phyloP scores from a whole-genome alignment of 2,113 vertebrate species.

The Lipophrys pholis region DNA sequence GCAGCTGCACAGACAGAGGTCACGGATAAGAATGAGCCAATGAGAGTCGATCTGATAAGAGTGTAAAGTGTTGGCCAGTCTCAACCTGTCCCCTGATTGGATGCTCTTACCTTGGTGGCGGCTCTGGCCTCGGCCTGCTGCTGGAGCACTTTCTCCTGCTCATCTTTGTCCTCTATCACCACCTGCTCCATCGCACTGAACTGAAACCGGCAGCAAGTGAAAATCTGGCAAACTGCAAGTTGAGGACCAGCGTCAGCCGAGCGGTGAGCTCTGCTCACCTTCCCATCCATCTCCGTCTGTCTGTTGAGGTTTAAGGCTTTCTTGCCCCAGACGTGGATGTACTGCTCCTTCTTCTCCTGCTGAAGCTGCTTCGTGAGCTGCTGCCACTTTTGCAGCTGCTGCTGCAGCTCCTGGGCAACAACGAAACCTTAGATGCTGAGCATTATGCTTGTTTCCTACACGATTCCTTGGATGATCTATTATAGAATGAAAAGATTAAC shows the following conservation, averaged over 20 bases:
- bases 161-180: slow-evolving; percentile 59
- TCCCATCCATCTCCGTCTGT: slow-evolving; percentile 54
- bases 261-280: slow-evolving; percentile 35
- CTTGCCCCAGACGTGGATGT: slow-evolving; percentile 19
- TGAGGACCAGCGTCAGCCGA: too few relatives aligned
- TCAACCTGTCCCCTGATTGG: background rate
- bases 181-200: slow-evolving; percentile 62
- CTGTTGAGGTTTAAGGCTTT: slow-evolving; percentile 50
- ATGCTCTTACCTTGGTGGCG: slow-evolving; percentile 60
- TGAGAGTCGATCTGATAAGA: background rate
- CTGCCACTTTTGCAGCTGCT: slow-evolving; percentile 37
- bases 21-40: background rate
- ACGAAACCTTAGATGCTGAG: background rate
- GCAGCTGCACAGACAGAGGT: slow-evolving; percentile 53
- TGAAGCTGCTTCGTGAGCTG: slow-evolving; percentile 32
- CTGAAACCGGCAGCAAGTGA: slow-evolving; percentile 42
- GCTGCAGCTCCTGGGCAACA: slow-evolving; percentile 47
- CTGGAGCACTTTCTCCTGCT: slow-evolving; percentile 51
- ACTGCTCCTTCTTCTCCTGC: slow-evolving; percentile 52
- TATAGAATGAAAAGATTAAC: too few relatives aligned
- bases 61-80: background rate
- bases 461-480: too few relatives aligned
- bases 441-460: too few relatives aligned
- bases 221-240: background rate
- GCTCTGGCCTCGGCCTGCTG: slow-evolving; percentile 24